These are phyloP conservation scores for Calidris pugnax DNA, from an alignment of 2,113 vertebrate species.

Conservation along the genomic window DNA sequence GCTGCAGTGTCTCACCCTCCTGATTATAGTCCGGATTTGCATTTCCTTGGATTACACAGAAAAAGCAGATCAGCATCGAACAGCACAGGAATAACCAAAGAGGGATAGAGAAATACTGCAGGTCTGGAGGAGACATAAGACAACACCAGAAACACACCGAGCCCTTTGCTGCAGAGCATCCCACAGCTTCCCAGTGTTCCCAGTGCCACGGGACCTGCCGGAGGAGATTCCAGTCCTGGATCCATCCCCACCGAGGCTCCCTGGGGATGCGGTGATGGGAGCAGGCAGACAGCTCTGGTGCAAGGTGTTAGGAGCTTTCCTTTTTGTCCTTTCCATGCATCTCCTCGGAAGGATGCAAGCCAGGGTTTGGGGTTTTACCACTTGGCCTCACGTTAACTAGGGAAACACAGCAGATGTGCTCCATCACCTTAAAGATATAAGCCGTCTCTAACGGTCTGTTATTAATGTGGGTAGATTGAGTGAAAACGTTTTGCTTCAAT, in stretches of 20 bases:
- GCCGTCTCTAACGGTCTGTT: background rate
- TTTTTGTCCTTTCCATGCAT: background rate
- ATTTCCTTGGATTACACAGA: background rate
- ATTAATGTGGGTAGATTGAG: constrained; percentile 1
- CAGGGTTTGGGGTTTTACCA: background rate
- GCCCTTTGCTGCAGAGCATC: background rate
- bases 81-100: background rate
- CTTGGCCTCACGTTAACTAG: background rate
- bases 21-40: background rate
- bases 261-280: background rate
- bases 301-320: background rate
- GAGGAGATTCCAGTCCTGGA: background rate
- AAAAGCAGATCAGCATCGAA: background rate
- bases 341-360: background rate
- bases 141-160: accelerated
- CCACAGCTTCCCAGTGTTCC: accelerated
- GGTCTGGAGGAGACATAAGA: background rate
- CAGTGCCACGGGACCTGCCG: accelerated
- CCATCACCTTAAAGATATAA: background rate
- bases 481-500: constrained; percentile 1
- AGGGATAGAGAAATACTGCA: background rate
- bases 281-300: accelerated
- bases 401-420: background rate
- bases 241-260: accelerated
- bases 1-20: background rate